Evolutionary conservation across 2,113 vertebrate genomes (phyloP).

Genomic region (Noturus placidus): DNA sequence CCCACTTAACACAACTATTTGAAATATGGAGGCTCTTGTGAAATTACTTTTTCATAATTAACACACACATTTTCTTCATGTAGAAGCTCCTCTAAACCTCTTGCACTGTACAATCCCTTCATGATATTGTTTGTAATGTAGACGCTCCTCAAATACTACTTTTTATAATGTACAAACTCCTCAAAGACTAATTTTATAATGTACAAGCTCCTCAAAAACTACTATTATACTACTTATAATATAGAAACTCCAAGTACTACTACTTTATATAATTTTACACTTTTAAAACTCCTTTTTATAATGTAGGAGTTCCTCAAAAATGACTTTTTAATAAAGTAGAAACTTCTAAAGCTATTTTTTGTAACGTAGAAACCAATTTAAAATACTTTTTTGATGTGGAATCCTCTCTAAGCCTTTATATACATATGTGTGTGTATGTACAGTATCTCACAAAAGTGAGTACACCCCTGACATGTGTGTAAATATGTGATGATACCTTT

Average conservation of each 20-base stretch:
- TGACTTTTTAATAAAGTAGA: neutral
- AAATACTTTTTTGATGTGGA: no score
- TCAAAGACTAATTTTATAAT: neutral
- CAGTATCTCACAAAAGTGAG: no score
- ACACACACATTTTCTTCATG: neutral
- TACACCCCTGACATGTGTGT: no score
- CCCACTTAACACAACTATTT: neutral
- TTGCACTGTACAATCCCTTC: neutral
- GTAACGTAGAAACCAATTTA: neutral
- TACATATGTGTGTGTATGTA: no score
- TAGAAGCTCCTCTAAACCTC: no score
- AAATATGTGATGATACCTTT: no score
- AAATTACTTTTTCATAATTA: neutral
- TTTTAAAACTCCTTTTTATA: neutral
- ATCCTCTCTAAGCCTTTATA: no score
- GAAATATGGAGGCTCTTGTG: neutral
- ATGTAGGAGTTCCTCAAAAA: neutral
- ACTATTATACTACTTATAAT: neutral
- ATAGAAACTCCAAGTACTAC: rapidly evolving
- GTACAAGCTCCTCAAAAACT: neutral
- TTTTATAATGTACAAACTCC: neutral
- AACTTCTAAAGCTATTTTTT: neutral
- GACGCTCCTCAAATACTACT: neutral
- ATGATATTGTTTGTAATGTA: neutral
- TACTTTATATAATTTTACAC: no score